Conservation (phyloP, 1,140 invertebrate genomes). For the Neuroterus valhalla region DNA sequence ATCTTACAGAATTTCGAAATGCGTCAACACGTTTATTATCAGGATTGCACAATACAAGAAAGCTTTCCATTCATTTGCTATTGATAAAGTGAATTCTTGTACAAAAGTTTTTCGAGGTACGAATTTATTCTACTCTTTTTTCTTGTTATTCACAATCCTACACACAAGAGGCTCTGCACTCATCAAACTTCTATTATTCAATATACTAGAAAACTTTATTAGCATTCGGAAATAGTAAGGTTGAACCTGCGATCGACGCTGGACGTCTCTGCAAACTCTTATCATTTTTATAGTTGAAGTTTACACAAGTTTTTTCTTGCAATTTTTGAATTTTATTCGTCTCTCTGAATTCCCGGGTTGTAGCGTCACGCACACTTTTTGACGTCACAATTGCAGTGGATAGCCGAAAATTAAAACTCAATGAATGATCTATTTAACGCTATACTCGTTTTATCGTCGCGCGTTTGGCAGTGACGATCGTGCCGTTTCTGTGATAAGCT, state of each 20-base stretch:
- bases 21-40: background rate
- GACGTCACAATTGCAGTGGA: background rate
- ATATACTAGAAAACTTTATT: constrained; percentile 5
- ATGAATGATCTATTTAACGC: constrained; percentile 10
- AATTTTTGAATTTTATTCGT: background rate
- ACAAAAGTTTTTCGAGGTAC: too few species aligned
- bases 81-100: too few species aligned
- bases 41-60: background rate
- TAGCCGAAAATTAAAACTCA: background rate
- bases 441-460: constrained; percentile 10
- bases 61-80: too few species aligned
- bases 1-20: background rate
- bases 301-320: background rate
- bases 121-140: too few species aligned
- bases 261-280: background rate
- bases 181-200: too few species aligned
- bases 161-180: too few species aligned
- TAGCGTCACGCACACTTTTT: background rate
- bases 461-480: constrained; percentile 22
- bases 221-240: background rate
- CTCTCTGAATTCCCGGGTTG: background rate
- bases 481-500: constrained; percentile 28
- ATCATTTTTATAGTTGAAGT: too few species aligned
- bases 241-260: background rate
- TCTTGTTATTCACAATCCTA: too few species aligned